Evolutionary conservation across 1,140 invertebrate species (phyloP), one percentile per base, ranked within the genome.

Genomic region (Cotesia glomerata): DNA sequence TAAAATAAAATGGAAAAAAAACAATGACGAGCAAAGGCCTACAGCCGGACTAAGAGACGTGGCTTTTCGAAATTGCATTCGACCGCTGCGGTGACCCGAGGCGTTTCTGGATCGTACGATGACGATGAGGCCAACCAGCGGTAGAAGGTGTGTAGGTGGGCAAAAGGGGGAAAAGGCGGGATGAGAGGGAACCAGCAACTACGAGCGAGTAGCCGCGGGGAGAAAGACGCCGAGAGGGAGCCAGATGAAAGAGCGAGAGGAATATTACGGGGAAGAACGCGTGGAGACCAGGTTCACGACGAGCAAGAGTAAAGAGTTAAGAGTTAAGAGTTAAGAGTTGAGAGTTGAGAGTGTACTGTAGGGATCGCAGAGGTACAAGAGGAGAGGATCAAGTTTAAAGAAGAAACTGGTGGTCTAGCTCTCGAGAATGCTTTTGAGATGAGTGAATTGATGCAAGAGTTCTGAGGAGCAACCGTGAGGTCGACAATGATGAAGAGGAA

Each of bases 101-200:
- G 79, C 83, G 82, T 81, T 76, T 82, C 83, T 85, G 84, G 78
- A 79, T 85, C 84, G 78, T 84, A 85, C 79, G 84, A 86, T 85
- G 79, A 79, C 61, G 72, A 73, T 61, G 77, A 75, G 76, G 70
- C 70, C 54, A 76, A 77, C 77, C 63, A 71, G 69, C 75, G 58
- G 66, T 62, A 71, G 26, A 67, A 59, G 66, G 45, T 56, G 64
- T 16, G 34, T 45, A 62, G 14, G 18, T 32, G 52, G 62, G 39
- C 11, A 36, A 18, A 39, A 26, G 26, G 32, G 39, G 16, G 35
- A 11, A 8, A 34, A 52, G 11, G 51, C 51, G 36, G 35, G 35
- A 65, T 49, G 39, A 52, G 63, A 32, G 59, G 63, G 64, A 71
- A 58, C 14, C 39, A 45, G 36, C n/a, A 56, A 62, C 54, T 18